Conservation (phyloP, 2,113 vertebrate genomes). For the Pollimyrus isidori region DNA sequence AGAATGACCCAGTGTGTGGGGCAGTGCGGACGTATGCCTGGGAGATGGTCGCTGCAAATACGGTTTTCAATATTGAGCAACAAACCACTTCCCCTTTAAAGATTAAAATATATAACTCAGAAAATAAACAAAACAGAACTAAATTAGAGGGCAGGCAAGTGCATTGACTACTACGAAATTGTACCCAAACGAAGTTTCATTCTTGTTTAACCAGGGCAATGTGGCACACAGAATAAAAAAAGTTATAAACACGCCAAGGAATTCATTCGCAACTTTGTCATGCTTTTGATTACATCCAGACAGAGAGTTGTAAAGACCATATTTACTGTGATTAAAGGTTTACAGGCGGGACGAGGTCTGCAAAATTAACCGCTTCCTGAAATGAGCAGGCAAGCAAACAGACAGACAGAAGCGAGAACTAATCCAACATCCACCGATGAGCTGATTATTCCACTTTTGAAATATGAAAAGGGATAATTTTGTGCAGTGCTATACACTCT, state of each 20-base stretch:
- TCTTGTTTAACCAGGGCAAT: not conserved
- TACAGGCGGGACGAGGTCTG: conserved; percentile 29
- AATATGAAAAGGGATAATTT: not conserved
- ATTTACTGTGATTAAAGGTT: conserved; percentile 43
- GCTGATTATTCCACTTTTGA: conserved; percentile 25
- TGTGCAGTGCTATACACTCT: not conserved
- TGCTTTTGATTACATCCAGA: conserved; percentile 27
- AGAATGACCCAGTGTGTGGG: no score
- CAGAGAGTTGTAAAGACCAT: conserved; percentile 48
- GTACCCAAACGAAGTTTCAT: not conserved
- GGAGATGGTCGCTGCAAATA: not conserved
- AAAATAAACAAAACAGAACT: not conserved
- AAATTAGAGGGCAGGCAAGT: not conserved
- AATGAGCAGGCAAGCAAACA: conserved; percentile 26
- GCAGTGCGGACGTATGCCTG: no score
- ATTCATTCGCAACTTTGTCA: conserved; percentile 24
- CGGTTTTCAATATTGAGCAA: not conserved
- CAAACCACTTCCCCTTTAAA: not conserved
- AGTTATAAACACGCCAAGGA: conserved; percentile 26
- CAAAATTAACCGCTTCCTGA: conserved; percentile 38
- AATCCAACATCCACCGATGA: conserved; percentile 24
- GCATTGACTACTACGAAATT: not conserved
- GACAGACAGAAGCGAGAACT: not conserved
- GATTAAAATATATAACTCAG: not conserved
- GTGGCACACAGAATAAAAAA: conserved; percentile 1